Conservation (phyloP, 1,140 invertebrate species). For the Acromyrmex charruanus region DNA sequence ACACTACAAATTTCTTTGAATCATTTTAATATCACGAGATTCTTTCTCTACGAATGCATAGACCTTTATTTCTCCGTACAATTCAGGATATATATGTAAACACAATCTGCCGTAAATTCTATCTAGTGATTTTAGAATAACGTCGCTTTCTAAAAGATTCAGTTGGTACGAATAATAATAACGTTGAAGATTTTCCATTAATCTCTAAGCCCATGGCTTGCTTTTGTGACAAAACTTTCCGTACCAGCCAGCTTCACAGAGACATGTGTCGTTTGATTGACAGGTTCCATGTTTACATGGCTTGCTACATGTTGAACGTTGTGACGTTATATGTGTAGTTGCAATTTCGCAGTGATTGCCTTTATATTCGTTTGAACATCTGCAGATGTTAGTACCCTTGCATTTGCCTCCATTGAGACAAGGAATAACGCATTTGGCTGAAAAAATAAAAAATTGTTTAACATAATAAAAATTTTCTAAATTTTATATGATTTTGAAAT, state of each 20-base stretch:
- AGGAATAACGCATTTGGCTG: conserved; percentile 95
- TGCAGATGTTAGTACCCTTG: conserved; percentile 94
- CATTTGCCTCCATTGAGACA: conserved; percentile 95
- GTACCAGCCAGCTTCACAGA: conserved; percentile 91
- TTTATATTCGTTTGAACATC: conserved; percentile 91
- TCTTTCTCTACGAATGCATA: conserved; percentile 25
- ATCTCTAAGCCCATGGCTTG: conserved; percentile 85
- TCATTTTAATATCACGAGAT: conserved; percentile 20
- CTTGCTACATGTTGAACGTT: conserved; percentile 90
- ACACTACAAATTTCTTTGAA: neutral
- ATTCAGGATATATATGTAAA: neutral
- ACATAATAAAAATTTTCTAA: too few species aligned
- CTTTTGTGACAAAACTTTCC: conserved; percentile 91
- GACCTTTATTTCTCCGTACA: conserved; percentile 2
- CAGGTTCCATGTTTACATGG: conserved; percentile 92
- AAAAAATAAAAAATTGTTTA: conserved; percentile 64
- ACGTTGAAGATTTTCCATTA: neutral
- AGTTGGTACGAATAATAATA: neutral
- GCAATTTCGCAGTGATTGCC: conserved; percentile 96
- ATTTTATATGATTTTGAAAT: neutral
- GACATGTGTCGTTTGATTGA: conserved; percentile 89
- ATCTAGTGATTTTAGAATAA: neutral
- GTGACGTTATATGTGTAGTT: conserved; percentile 86
- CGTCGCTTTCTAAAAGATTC: neutral
- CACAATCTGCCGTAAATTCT: neutral